Evolutionary conservation across 37 sponge, comb jelly and placozoan genomes (phyloP), one percentile per base, ranked within the genome.

Genomic region (Tethya wilhelma): DNA sequence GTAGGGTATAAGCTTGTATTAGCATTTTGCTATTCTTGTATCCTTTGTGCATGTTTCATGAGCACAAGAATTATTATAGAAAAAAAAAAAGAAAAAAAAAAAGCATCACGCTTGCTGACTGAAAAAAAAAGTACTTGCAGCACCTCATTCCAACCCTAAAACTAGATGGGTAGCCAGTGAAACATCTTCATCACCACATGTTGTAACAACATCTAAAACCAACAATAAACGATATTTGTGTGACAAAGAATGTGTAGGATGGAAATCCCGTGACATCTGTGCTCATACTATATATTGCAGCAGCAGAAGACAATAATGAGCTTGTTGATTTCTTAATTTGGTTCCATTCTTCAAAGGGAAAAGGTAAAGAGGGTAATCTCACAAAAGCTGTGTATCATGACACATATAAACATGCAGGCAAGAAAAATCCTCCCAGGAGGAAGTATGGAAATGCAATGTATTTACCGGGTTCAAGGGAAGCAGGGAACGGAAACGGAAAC

Each of bases 371-470:
- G 28, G n/a, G n/a, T n/a, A 60, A 60, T 60, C 63, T 60, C 63
- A 60, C 63, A 25, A 60, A n/a, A 8, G 63, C 63, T 8, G 63
- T 60, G 11, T 60, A 60, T n/a, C 63, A 60, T 60, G 63, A 26
- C 6, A 60, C 63, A n/a, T 60, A 60, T n/a, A 60, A 60, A 26
- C 63, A 60, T 60, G 63, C 63, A 26, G 63, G 63, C 7, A 17
- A 60, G 28, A 60, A 60, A n/a, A 60, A 60, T 7, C 63, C 63
- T 60, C 28, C 63, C 22, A 60, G 63, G 28, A 60, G 63, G 22
- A 60, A 60, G 63, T 60, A 60, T n/a, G 63, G 63, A 7, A 26
- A 12, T 60, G 26, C 63, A 60, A 26, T 60, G 28, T 26, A 60
- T n/a, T 8, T 60, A 12, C 63, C 63, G n/a, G n/a, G n/a, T n/a